Evolutionary conservation across 2,113 vertebrate genomes (phyloP), one percentile per base, ranked within the genome.

Genomic region (Chaetodon trifascialis): DNA sequence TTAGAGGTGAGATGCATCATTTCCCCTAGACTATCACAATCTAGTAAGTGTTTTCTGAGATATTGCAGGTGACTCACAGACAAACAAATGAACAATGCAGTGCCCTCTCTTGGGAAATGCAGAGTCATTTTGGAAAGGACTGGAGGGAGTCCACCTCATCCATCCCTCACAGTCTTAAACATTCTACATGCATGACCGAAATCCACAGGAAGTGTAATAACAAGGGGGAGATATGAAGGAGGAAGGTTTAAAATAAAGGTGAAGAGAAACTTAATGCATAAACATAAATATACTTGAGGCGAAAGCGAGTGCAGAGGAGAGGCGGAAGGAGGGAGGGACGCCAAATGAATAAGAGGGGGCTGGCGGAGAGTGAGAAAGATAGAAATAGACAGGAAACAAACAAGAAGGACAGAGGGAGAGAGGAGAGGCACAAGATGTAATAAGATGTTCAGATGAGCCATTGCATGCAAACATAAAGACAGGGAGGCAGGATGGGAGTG

Each of bases 381-480:
- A 72, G 85, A 83, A 86, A 89, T 88, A 89, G 91, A 91, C 68
- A 85, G 76, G 85, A 92, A 88, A 69, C 67, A 83, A 92, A 88
- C 83, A 82, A 80, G 73, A 78, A 74, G 86, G 87, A 86, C 81
- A 70, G 67, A 69, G 75, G n/a, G 59, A 85, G 78, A 85, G 84
- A 36, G 42, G 34, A 79, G 65, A 86, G 55, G 76, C 65, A 44
- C 59, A 63, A 70, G 65, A 88, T 85, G 83, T 80, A 90, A 91
- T 87, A 86, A 90, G 83, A 83, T 86, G 80, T 63, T 82, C 69
- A 76, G 86, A 88, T 90, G 77, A 83, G 73, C 58, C 54, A 34
- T 30, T 68, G 76, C 76, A 65, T 73, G 66, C 60, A 73, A 82
- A 79, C 75, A 66, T 44, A 85, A 66, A 76, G 81, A 65, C 10